A percentile compares a stretch with the other conserved stretches of the same genome.
phyloP scores from a whole-genome alignment of 2,888 invertebrate genomes.

The Troglohyphantes excavatus region DNA sequence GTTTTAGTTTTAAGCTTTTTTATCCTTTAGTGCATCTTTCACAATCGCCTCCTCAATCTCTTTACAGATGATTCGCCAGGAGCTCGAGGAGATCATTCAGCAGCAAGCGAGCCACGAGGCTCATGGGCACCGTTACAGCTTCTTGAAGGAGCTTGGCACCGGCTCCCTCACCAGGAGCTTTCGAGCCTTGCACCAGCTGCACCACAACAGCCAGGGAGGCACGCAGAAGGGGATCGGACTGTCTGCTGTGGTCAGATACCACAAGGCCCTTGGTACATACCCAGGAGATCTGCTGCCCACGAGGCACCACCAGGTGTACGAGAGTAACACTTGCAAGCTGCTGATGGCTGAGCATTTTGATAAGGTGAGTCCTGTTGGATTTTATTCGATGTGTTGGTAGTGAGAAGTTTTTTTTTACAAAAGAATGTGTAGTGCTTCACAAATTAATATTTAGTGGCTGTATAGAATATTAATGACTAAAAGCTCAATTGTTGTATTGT shows the following conservation, averaged over 20 bases:
- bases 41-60: too few species aligned
- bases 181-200: constrained; percentile 79
- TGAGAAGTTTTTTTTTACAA: too few species aligned
- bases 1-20: too few species aligned
- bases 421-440: too few species aligned
- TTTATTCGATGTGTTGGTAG: too few species aligned
- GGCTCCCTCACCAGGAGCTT: constrained; percentile 78
- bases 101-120: constrained; percentile 82
- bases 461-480: too few species aligned
- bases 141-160: constrained; percentile 76
- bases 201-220: constrained; percentile 42
- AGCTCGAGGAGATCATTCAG: constrained; percentile 83
- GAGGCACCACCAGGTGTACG: constrained; percentile 83
- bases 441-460: too few species aligned
- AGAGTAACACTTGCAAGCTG: constrained; percentile 92
- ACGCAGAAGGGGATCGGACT: constrained; percentile 65
- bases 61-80: constrained; percentile 82
- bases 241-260: constrained; percentile 79
- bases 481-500: too few species aligned
- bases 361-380: too few species aligned
- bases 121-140: constrained; percentile 66
- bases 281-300: constrained; percentile 67
- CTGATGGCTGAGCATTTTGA: constrained; percentile 92
- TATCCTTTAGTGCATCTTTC: constrained; percentile 69
- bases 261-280: constrained; percentile 79